A percentile compares a stretch with the other conserved stretches of the same genome.
These are phyloP conservation scores for silkworm (Bombyx mori) DNA, from an alignment of 1,140 invertebrate genomes.

Conservation along the genomic window DNA sequence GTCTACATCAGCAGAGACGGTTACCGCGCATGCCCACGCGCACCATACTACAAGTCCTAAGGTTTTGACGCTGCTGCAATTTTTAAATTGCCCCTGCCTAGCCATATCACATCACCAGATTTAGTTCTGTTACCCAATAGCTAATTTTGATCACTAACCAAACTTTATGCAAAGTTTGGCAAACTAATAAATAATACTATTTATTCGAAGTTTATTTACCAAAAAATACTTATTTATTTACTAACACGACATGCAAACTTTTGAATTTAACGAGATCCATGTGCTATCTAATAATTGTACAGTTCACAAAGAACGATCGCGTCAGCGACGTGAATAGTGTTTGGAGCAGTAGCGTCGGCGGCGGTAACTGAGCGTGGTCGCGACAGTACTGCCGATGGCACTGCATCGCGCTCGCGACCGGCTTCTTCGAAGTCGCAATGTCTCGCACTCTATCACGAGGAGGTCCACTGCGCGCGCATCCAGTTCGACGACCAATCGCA, in stretches of 20 bases:
- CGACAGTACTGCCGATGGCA: slow-evolving; percentile 44
- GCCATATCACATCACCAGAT: slow-evolving; percentile 65
- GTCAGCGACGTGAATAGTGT: slow-evolving; percentile 17
- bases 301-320: slow-evolving; percentile 16
- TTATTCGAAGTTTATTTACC: too few species aligned
- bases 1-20: slow-evolving; percentile 53
- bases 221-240: too few species aligned
- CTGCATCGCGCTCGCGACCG: slow-evolving; percentile 54
- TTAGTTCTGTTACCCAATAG: slow-evolving; percentile 9
- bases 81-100: slow-evolving; percentile 27
- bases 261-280: slow-evolving; percentile 7
- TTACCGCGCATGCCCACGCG: slow-evolving; percentile 37
- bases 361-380: slow-evolving; percentile 38
- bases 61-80: slow-evolving; percentile 24
- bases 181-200: neutral
- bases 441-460: slow-evolving; percentile 47
- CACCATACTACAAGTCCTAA: slow-evolving; percentile 30
- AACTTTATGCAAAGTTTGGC: slow-evolving; percentile 4
- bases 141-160: slow-evolving; percentile 11
- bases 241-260: neutral
- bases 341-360: slow-evolving; percentile 19
- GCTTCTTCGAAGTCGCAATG: slow-evolving; percentile 49
- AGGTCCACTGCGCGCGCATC: slow-evolving; percentile 62
- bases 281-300: slow-evolving; percentile 10
- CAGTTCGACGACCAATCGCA: slow-evolving; percentile 45